Conservation (phyloP, 2,888 invertebrate genomes). For the Cataglyphis albicans region DNA sequence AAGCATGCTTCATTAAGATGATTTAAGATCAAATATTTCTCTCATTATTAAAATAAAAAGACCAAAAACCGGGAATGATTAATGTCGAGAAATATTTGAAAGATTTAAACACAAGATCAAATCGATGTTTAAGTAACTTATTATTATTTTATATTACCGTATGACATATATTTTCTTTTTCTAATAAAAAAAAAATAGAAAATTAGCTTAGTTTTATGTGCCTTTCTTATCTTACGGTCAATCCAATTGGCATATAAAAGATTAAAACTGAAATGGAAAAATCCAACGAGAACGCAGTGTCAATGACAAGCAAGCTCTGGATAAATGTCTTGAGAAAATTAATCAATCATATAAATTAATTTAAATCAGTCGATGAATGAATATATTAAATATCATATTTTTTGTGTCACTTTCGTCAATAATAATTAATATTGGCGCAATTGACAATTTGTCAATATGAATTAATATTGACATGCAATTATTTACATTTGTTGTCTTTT, state of each 20-base stretch:
- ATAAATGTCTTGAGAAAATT: not conserved
- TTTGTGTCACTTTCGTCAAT: not conserved
- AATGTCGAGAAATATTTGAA: not conserved
- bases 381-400: slow-evolving; percentile 10
- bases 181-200: not conserved
- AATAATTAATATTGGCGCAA: not conserved
- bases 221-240: slow-evolving; percentile 4
- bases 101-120: not conserved
- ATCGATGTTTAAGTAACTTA: not conserved
- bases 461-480: not conserved
- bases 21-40: not conserved
- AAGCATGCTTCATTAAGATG: not conserved
- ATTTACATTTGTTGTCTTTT: not conserved
- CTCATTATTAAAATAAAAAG: slow-evolving; percentile 1
- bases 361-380: not conserved
- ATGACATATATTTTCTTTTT: not conserved
- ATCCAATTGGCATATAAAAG: slow-evolving; percentile 11
- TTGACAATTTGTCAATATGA: not conserved
- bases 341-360: not conserved
- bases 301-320: not conserved
- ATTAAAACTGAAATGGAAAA: slow-evolving; percentile 9
- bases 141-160: not conserved
- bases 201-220: not conserved
- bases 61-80: not conserved
- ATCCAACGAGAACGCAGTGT: not conserved